Conservation (phyloP, 2,888 invertebrate species). For the Seladonia tumulorum region DNA sequence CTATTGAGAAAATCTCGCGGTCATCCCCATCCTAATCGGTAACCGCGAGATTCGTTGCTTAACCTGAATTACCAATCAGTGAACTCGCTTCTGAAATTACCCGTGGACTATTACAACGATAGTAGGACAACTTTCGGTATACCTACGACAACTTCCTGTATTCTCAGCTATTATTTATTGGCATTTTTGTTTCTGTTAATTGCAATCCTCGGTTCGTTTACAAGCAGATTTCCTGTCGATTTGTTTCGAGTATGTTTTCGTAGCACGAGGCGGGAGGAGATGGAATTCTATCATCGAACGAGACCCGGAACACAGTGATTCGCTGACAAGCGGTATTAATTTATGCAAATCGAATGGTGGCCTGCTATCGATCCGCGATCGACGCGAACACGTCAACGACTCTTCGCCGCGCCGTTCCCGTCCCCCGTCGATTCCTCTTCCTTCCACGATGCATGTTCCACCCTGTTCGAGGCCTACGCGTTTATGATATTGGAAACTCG, state of each 20-base stretch:
- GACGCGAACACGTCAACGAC: constrained; percentile 49
- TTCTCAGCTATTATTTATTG: not conserved
- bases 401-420: constrained; percentile 16
- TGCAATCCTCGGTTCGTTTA: not conserved
- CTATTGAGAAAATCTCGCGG: no score
- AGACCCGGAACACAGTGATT: constrained; percentile 25
- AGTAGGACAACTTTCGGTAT: not conserved
- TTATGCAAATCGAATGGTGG: constrained; percentile 75
- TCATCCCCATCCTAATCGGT: not conserved
- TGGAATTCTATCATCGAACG: not conserved
- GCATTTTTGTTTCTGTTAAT: not conserved
- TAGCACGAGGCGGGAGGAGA: not conserved
- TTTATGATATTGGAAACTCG: constrained; percentile 39
- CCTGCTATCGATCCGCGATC: constrained; percentile 65
- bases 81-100: not conserved
- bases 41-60: not conserved
- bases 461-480: constrained; percentile 40
- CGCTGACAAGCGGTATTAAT: constrained; percentile 60
- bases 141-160: not conserved
- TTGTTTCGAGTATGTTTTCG: not conserved
- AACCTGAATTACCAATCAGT: not conserved
- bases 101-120: not conserved
- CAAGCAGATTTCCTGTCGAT: not conserved
- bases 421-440: constrained; percentile 37
- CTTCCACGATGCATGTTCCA: constrained; percentile 27